Base-by-base conservation (phyloP, 2,888 invertebrate genomes). In the Meghimatium bilineatum region DNA sequence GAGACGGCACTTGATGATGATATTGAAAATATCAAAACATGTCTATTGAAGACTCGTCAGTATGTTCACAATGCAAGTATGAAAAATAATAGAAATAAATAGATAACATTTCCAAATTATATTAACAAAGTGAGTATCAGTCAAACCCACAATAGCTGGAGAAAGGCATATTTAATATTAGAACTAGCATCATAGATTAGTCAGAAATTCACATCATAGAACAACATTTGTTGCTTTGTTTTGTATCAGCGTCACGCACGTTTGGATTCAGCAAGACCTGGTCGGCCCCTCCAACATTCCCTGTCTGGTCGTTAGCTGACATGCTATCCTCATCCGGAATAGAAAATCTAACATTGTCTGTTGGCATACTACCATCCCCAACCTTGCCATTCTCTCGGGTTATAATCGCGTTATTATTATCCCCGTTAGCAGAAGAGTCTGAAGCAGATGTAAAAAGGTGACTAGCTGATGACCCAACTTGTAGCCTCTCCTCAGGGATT, bases 351-450 rank as follows among this genome's bases (percentile, higher is more conserved):
- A 80, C 79, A 66, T 17, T 60, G 29, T 78, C 79, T 29, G 60
- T 32, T 14, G 66, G 63, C 5, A 36, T 80, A n/a, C 63, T 36
- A 26, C 44, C 71, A 44, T 83, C 86, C 29, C 71, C 76, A 14
- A 81, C 78, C 34, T 85, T 83, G 52, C 86, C 86, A 72, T 86
- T 86, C 63, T 85, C 86, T 78, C 66, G 38, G 29, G 82, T 79
- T 29, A 76, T 84, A 34, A 67, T 63, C 23, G 66, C 74, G 71
- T 67, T 80, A 38, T 81, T 44, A 56, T 72, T 83, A 17, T 60
- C 84, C 36, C 71, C 80, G 34, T 79, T 66, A 71, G 79, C 72
- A 26, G 81, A 79, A 71, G 75, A 76, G 60, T 75, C n/a, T 44
- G 82, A 78, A 14, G 74, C 60, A 52, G 80, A 82, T n/a, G 82